These are phyloP conservation scores for Odontophorus gujanensis DNA, from an alignment of 2,113 vertebrate genomes.

Conservation along the genomic window DNA sequence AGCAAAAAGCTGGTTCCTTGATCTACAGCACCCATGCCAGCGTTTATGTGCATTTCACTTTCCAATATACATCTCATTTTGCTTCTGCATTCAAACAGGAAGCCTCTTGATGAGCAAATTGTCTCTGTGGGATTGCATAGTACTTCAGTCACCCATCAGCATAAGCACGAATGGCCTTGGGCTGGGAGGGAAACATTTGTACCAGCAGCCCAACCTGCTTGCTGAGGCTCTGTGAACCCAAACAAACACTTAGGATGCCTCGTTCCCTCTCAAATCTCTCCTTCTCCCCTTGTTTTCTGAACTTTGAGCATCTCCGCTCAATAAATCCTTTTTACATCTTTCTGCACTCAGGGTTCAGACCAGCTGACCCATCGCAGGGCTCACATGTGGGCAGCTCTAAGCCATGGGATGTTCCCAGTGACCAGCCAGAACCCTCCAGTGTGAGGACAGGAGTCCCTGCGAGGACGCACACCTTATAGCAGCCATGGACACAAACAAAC, in stretches of 20 bases:
- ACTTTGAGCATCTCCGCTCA: background rate
- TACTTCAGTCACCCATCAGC: background rate
- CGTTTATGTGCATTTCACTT: background rate
- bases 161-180: background rate
- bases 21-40: background rate
- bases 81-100: background rate
- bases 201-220: background rate
- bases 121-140: background rate
- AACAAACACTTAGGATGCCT: background rate
- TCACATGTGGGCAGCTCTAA: slow-evolving; percentile 68
- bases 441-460: slow-evolving; percentile 64
- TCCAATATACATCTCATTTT: background rate
- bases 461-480: slow-evolving; percentile 33
- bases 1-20: background rate
- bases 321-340: slow-evolving; percentile 73
- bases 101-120: background rate
- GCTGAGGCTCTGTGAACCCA: background rate
- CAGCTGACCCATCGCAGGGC: slow-evolving; percentile 58
- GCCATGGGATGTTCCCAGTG: slow-evolving; percentile 67
- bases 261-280: background rate
- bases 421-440: slow-evolving; percentile 69
- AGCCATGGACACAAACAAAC: slow-evolving; percentile 80
- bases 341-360: slow-evolving; percentile 73
- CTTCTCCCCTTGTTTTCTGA: slow-evolving; percentile 1
- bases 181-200: slow-evolving; percentile 4